Evolutionary conservation across 2,113 vertebrate genomes (phyloP).

Genomic region (Seriola quinqueradiata): DNA sequence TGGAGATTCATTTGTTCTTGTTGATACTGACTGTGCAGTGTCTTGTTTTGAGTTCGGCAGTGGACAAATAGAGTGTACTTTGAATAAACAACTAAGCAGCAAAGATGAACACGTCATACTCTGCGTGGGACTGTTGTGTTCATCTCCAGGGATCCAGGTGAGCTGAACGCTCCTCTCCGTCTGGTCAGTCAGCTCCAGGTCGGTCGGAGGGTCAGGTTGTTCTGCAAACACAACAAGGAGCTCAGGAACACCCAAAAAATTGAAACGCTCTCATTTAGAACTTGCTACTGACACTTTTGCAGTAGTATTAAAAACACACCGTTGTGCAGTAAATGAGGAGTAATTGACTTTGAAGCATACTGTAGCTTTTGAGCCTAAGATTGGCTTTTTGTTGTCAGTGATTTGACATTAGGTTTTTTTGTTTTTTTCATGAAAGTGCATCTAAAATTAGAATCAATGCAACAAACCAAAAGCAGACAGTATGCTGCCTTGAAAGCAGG

Average conservation of each 20-base stretch:
- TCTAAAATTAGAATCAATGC: not conserved
- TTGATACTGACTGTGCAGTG: not conserved
- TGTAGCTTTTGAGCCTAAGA: not conserved
- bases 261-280: not conserved
- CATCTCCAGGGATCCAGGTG: constrained; percentile 93
- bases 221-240: constrained; percentile 81
- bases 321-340: not conserved
- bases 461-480: not conserved
- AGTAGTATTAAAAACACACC: not conserved
- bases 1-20: not conserved
- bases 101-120: constrained; percentile 61
- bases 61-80: not conserved
- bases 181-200: constrained; percentile 93
- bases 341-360: not conserved
- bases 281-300: not conserved
- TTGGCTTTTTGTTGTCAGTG: not conserved
- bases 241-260: not conserved
- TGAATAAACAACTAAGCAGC: not conserved
- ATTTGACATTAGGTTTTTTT: not conserved
- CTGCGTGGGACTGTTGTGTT: constrained; percentile 93
- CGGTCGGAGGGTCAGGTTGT: constrained; percentile 91
- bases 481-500: not conserved
- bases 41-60: not conserved
- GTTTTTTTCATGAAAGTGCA: not conserved
- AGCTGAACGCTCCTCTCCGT: constrained; percentile 90